A percentile compares a stretch with the other conserved stretches of the same genome.
phyloP scores from a whole-genome alignment of 23 tunicate species.

The Styela clava region DNA sequence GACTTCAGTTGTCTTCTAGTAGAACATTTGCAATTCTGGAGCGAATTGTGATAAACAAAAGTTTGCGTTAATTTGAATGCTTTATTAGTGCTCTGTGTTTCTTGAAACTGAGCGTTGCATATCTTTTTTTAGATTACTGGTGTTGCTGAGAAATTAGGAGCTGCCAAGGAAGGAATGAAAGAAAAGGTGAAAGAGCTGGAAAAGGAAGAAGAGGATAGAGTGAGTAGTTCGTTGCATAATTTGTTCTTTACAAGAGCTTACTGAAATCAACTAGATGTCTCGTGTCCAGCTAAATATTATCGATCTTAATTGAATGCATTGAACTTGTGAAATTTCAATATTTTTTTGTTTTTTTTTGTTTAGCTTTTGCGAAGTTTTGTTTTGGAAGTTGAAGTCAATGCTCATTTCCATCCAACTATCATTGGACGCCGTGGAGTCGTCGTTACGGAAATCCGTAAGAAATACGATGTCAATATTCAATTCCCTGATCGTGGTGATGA shows the following conservation, averaged over 20 bases:
- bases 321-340: no score
- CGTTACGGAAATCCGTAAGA: constrained; percentile 63
- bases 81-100: no score
- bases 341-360: neutral
- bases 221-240: constrained; percentile 1
- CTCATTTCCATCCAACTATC: constrained; percentile 67
- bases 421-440: constrained; percentile 85
- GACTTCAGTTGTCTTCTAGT: no score
- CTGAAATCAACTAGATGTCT: no score
- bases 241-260: neutral
- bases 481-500: constrained; percentile 66
- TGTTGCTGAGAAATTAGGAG: constrained; percentile 57
- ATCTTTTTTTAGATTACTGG: constrained; percentile 66
- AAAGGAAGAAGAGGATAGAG: constrained; percentile 88
- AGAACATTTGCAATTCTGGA: no score
- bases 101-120: no score
- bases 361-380: constrained; percentile 72
- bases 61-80: no score
- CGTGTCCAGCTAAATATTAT: no score
- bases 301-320: no score
- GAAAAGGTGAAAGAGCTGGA: constrained; percentile 77
- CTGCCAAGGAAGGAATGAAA: constrained; percentile 64
- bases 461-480: constrained; percentile 85
- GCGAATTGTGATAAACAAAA: no score
- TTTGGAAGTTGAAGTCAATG: constrained; percentile 49